Conservation (phyloP, 2,888 invertebrate species). For the Malachius bipustulatus region DNA sequence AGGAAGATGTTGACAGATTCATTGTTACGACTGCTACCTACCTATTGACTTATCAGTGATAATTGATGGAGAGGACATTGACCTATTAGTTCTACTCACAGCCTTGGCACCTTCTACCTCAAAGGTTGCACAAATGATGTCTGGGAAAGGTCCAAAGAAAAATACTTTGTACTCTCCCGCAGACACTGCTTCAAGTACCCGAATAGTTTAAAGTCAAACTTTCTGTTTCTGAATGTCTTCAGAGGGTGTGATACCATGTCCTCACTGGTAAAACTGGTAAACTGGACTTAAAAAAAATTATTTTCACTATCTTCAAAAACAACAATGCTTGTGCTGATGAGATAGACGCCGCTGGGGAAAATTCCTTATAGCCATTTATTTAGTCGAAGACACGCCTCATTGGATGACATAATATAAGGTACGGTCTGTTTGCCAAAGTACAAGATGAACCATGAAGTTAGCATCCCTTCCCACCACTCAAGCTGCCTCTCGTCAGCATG, state of each 20-base stretch:
- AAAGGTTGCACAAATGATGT: neutral
- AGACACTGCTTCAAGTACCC: conserved; percentile 1
- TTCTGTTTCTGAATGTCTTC: neutral
- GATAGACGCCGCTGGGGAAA: neutral
- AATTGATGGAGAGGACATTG: no score
- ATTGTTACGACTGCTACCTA: neutral
- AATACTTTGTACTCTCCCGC: conserved; percentile 1
- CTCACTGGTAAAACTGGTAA: neutral
- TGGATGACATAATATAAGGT: conserved; percentile 3
- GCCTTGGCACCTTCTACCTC: neutral
- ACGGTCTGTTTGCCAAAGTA: conserved; percentile 3
- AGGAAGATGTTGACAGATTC: neutral
- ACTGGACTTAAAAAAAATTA: neutral
- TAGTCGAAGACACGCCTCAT: conserved; percentile 1
- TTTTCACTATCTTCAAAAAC: conserved; percentile 1
- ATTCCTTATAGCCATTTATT: neutral
- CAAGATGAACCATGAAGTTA: neutral
- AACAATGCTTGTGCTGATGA: neutral
- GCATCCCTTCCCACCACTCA: conserved; percentile 2
- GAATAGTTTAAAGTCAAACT: neutral
- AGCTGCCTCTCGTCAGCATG: conserved; percentile 2
- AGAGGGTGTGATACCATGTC: conserved; percentile 1
- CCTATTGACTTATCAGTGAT: no score
- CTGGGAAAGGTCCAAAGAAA: conserved; percentile 2
- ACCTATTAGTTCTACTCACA: conserved; percentile 3